Evolutionary conservation across 2,113 vertebrate species (phyloP).

Genomic region (Bambusicola thoracicus): DNA sequence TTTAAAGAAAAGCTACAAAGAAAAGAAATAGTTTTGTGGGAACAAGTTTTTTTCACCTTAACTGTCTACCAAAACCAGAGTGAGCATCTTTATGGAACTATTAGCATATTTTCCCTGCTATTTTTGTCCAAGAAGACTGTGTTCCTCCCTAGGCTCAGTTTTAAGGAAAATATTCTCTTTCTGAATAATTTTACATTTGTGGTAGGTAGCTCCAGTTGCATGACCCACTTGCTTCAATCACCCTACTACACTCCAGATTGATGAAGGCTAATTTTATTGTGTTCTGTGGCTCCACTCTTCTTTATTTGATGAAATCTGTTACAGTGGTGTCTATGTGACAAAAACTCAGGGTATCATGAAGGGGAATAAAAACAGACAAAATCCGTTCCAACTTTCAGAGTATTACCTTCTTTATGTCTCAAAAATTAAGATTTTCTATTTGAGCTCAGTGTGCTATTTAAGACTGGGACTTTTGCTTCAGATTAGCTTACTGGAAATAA

Average conservation of each 20-base stretch:
- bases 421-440: neutral
- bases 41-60: constrained; percentile 16
- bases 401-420: neutral
- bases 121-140: constrained; percentile 19
- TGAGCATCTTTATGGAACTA: neutral
- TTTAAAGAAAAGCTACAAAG: neutral
- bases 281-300: neutral
- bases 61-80: neutral
- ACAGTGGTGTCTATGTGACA: neutral
- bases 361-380: neutral
- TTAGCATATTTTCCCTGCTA: constrained; percentile 8
- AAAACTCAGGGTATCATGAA: neutral
- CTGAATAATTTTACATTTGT: neutral
- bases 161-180: neutral
- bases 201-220: neutral
- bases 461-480: neutral
- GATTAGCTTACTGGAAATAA: constrained; percentile 2
- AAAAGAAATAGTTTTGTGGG: neutral
- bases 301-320: neutral
- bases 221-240: neutral
- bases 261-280: neutral
- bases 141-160: neutral
- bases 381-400: neutral
- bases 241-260: neutral
- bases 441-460: neutral